A percentile compares a stretch with the other conserved stretches of the same genome.
Evolutionary conservation across 2,113 vertebrate genomes (phyloP).

Genomic region (Bambusicola thoracicus): DNA sequence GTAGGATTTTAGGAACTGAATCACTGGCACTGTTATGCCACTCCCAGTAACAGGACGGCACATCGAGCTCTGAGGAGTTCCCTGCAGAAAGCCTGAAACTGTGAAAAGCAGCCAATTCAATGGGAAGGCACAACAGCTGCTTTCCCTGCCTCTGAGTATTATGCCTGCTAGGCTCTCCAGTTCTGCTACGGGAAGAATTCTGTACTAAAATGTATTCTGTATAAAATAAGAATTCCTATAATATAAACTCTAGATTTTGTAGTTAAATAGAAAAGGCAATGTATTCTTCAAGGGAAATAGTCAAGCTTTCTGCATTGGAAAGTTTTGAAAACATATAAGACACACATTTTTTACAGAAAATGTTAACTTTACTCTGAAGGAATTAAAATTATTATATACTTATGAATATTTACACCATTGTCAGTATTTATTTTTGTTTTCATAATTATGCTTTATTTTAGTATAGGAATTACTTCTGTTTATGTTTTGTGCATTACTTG

Average conservation of each 20-base stretch:
- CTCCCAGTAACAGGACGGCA: not conserved
- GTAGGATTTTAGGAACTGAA: not conserved
- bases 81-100: not conserved
- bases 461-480: not conserved
- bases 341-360: not conserved
- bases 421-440: slow-evolving; percentile 5
- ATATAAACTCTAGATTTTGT: slow-evolving; percentile 1
- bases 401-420: not conserved
- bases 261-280: slow-evolving; percentile 1
- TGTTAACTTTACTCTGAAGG: not conserved
- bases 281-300: slow-evolving; percentile 22
- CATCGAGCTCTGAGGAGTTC: not conserved
- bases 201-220: not conserved
- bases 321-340: slow-evolving; percentile 8
- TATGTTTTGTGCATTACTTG: not conserved
- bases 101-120: not conserved
- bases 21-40: not conserved
- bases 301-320: slow-evolving; percentile 20
- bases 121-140: not conserved
- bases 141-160: not conserved
- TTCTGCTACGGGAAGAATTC: not conserved
- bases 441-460: not conserved
- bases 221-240: slow-evolving; percentile 6
- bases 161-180: not conserved
- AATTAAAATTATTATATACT: not conserved